A percentile compares a stretch with the other conserved stretches of the same genome.
phyloP scores from a whole-genome alignment of 1,140 invertebrate genomes.

The Rhagoletis pomonella region DNA sequence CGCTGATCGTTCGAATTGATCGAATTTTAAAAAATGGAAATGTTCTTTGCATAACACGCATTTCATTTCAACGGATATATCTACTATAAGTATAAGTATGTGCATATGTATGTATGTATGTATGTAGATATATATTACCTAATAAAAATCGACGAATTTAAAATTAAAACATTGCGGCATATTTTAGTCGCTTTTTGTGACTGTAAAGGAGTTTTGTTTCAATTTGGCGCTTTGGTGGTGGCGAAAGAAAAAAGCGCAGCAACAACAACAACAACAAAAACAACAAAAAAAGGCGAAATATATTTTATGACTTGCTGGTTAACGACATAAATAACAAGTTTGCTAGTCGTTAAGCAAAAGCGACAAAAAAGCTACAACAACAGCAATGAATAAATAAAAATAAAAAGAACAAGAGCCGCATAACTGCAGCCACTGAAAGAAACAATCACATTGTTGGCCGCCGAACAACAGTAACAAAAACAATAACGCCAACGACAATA shows the following conservation, averaged over 20 bases:
- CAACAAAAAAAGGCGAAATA: neutral
- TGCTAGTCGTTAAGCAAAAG: slow-evolving; percentile 40
- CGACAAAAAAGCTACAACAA: slow-evolving; percentile 5
- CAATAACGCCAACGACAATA: neutral
- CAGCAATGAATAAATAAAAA: neutral
- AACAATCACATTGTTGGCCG: neutral
- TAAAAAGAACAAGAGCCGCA: neutral
- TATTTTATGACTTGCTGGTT: slow-evolving; percentile 35
- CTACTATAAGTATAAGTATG: no score
- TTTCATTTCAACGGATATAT: neutral
- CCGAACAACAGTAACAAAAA: neutral
- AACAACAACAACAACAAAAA: neutral
- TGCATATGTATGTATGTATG: no score
- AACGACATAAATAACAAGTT: slow-evolving; percentile 46
- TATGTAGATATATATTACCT: neutral
- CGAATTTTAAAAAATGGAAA: slow-evolving; percentile 35
- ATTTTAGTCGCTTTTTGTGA: neutral
- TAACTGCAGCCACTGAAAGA: neutral
- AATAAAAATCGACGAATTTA: slow-evolving; percentile 28
- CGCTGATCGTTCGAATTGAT: neutral
- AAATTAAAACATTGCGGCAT: slow-evolving; percentile 38
- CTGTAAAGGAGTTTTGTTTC: slow-evolving; percentile 25
- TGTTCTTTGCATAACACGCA: slow-evolving; percentile 45
- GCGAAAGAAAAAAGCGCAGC: neutral
- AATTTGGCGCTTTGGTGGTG: neutral